Percentiles rank a stretch among this genome's conserved stretches.
Conservation (phyloP, 2,113 vertebrate species). For the Tychaedon coryphoeus region DNA sequence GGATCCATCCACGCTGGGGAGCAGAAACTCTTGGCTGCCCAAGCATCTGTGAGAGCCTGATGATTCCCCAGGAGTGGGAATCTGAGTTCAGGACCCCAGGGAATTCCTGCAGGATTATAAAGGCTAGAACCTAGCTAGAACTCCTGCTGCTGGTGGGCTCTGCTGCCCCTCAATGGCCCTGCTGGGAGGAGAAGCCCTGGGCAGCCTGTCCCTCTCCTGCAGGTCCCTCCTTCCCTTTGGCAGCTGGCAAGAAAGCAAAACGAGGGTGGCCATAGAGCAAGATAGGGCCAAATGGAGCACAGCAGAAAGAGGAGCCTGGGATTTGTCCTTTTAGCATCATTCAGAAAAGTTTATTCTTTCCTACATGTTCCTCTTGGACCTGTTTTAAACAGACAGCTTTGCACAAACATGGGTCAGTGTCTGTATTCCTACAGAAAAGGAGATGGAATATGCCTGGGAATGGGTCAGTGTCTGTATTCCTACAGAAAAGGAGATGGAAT, state of each 20-base stretch:
- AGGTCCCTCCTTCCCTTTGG: background rate
- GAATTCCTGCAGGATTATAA: background rate
- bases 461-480: background rate
- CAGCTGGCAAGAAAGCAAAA: background rate
- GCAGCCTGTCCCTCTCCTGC: background rate
- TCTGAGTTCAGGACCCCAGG: background rate
- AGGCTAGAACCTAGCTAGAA: fast-evolving
- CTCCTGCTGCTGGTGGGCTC: background rate
- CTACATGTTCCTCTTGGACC: background rate
- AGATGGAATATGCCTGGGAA: background rate
- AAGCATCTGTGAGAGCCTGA: background rate
- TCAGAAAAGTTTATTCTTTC: background rate
- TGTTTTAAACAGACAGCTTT: background rate
- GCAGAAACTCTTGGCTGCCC: background rate
- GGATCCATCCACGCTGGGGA: fast-evolving
- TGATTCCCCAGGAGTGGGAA: background rate
- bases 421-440: background rate
- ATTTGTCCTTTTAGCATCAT: background rate
- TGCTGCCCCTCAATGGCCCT: background rate
- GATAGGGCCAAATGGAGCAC: background rate
- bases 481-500: background rate
- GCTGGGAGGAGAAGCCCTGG: background rate
- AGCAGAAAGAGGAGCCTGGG: background rate
- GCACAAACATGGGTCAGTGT: background rate
- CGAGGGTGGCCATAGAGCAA: fast-evolving